Percentiles rank a stretch among this genome's conserved stretches.
Evolutionary conservation across 30 jellyfish, hydroid and myxozoan genomes (phyloP).

Genomic region (Cassiopea xamachana): DNA sequence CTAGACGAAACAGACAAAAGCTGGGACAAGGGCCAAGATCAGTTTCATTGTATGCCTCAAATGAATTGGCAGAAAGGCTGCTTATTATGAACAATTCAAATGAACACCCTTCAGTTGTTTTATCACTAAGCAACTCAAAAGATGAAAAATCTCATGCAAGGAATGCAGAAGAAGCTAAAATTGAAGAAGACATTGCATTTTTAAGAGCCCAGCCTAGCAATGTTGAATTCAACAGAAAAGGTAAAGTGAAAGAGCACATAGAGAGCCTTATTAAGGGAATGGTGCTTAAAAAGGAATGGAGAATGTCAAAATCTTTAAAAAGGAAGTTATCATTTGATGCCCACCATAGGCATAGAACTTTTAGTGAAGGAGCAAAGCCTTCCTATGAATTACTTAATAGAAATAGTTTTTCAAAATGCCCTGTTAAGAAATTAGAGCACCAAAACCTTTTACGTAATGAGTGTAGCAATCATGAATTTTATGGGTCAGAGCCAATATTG

Average conservation of each 20-base stretch:
- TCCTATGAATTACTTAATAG: slow-evolving; percentile 13
- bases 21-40: slow-evolving; percentile 36
- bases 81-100: slow-evolving; percentile 19
- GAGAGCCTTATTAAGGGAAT: slow-evolving; percentile 56
- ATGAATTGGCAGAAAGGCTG: slow-evolving; percentile 9
- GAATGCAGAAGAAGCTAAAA: slow-evolving; percentile 75
- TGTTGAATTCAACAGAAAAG: slow-evolving; percentile 78
- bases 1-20: slow-evolving; percentile 57
- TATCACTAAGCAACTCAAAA: slow-evolving; percentile 1
- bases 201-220: slow-evolving; percentile 87
- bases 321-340: slow-evolving; percentile 94
- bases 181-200: slow-evolving; percentile 77
- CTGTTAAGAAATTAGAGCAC: not conserved
- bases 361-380: slow-evolving; percentile 61
- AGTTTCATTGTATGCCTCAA: slow-evolving; percentile 74
- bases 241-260: slow-evolving; percentile 50
- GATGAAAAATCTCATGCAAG: slow-evolving; percentile 78
- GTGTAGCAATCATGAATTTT: not conserved
- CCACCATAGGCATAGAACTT: slow-evolving; percentile 77
- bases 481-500: slow-evolving; percentile 44
- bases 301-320: slow-evolving; percentile 22
- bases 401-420: not conserved
- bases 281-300: slow-evolving; percentile 6
- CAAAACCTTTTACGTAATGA: slow-evolving; percentile 17
- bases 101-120: not conserved